These are phyloP conservation scores for Bungarus multicinctus DNA, from an alignment of 2,113 vertebrate species.

Conservation along the genomic window DNA sequence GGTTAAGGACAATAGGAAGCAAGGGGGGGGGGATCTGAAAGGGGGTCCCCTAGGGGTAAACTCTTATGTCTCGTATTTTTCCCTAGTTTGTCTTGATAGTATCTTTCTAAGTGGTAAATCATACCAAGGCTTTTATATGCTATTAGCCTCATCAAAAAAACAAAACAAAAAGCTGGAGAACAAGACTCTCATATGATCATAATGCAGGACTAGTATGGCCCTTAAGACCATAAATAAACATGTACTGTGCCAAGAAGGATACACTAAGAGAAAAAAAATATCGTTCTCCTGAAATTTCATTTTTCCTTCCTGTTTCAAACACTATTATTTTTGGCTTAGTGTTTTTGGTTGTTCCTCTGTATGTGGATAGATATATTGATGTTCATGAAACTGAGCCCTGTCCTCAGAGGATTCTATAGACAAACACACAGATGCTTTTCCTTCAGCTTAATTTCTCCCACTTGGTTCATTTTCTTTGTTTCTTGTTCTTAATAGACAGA, in stretches of 20 bases:
- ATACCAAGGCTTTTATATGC: constrained; percentile 25
- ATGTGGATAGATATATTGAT: constrained; percentile 6
- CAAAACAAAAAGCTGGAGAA: constrained; percentile 12
- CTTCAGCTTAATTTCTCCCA: constrained; percentile 39
- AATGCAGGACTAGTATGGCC: constrained; percentile 7
- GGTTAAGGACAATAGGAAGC: not conserved
- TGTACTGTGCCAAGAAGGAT: constrained; percentile 26
- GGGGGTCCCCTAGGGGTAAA: not conserved
- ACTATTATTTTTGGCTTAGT: constrained; percentile 35
- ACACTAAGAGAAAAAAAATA: not conserved
- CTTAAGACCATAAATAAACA: constrained; percentile 41
- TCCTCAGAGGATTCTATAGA: constrained; percentile 23
- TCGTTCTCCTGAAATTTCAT: constrained; percentile 42
- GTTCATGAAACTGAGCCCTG: not conserved
- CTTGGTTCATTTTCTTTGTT: constrained; percentile 40
- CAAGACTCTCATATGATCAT: constrained; percentile 19
- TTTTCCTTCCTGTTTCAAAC: constrained; percentile 41
- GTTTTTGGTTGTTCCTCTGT: constrained; percentile 17
- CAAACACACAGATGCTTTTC: constrained; percentile 25
- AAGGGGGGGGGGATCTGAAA: too few relatives aligned
- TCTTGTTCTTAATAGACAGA: constrained; percentile 40
- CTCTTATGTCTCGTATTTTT: constrained; percentile 5
- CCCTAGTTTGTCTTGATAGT: constrained; percentile 31
- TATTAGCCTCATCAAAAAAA: constrained; percentile 48
- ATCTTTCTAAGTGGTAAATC: constrained; percentile 38